Evolutionary conservation across 2,888 invertebrate species (phyloP), one percentile per base, ranked within the genome.

Genomic region (Griposia aprilina): DNA sequence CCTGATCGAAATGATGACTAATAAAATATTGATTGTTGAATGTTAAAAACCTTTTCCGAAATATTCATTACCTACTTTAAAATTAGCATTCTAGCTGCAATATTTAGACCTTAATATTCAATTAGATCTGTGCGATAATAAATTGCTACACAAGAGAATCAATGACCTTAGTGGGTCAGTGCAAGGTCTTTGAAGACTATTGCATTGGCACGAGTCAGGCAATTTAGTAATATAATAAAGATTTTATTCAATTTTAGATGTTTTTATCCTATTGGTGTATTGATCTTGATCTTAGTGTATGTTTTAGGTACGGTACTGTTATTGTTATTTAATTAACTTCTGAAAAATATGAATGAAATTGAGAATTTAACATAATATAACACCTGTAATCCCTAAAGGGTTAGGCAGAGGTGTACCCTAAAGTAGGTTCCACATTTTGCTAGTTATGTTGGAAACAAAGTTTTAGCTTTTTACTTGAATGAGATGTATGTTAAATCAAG

Each of bases 161-260:
- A 83, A 83, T 79, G 79, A 81, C 84, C 81, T 83, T 36, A 57
- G 23, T 68, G 26, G 84, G 84, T 78, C 67, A 67, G 0, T 71
- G 71, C 81, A 81, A 81, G 84, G 79, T 79, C 84, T 79, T 66
- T 65, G 13, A 45, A 70, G 60, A 73, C 66, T 59, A 26, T 57
- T 73, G 74, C 74, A 74, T 50, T 84, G 30, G 6, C 15, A 20
- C 2, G 83, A 77, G 36, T 83, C 83, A 83, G 67, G 11, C 52
- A 52, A 72, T 45, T 59, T 59, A 59, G 20, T 81, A 66, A 30
- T 55, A 30, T 23, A 63, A 23, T 17, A 6, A 75, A 67, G 55
- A 62, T 57, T 76, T 82, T 57, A 82, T 75, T 66, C 3, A 60
- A 75, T 75, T 66, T 60, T 13, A 60, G 36, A 66, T 55, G 26